A percentile compares a stretch with the other conserved stretches of the same genome.
These are phyloP conservation scores for Eospalax fontanierii DNA, from an alignment of 2,797 vertebrate species.

Conservation along the genomic window DNA sequence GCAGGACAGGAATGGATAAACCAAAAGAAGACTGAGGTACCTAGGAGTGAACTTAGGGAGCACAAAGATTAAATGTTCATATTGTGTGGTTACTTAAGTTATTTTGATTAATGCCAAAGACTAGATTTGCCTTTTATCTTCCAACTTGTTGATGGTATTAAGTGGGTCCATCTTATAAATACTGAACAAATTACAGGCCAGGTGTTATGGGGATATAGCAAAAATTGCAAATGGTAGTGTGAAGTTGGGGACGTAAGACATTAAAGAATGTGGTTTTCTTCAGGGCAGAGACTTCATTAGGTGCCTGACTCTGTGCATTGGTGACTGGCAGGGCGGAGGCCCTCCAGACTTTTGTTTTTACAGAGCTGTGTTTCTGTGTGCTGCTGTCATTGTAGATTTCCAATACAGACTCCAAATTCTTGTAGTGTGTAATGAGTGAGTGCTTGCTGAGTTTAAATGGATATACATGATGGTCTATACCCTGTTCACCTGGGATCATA, in stretches of 20 bases:
- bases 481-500: not conserved
- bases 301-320: not conserved
- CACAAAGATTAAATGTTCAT: not conserved
- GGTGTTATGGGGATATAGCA: not conserved
- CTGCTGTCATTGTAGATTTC: not conserved
- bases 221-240: not conserved
- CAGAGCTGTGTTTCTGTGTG: not conserved
- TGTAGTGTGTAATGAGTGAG: too few species aligned
- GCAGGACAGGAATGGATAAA: not conserved
- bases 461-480: not conserved
- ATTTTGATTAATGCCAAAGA: conserved; percentile 1
- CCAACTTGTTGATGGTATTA: not conserved
- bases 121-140: not conserved
- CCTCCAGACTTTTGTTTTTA: not conserved
- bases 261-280: not conserved
- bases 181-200: not conserved
- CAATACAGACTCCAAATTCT: not conserved
- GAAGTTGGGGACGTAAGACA: not conserved
- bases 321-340: too few species aligned
- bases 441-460: not conserved
- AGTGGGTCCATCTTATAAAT: not conserved
- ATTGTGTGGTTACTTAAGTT: not conserved
- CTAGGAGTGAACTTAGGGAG: not conserved
- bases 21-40: not conserved
- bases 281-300: not conserved